These are phyloP conservation scores for Eupithecia abbreviata DNA, from an alignment of 2,888 invertebrate genomes.

Conservation along the genomic window DNA sequence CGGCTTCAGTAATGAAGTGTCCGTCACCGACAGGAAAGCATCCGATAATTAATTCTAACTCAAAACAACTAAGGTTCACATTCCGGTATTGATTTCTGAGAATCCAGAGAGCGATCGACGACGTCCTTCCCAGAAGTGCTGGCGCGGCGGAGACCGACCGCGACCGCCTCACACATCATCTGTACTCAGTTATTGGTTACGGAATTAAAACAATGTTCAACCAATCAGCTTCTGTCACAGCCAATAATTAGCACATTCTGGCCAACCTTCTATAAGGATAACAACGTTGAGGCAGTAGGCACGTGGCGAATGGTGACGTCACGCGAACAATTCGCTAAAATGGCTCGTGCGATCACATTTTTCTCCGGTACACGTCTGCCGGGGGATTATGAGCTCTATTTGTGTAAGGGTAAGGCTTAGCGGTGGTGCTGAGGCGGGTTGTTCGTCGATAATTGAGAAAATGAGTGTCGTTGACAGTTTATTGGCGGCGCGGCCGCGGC, in stretches of 20 bases:
- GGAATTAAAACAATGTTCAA: not conserved
- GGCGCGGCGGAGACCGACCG: not conserved
- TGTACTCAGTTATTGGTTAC: not conserved
- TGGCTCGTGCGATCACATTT: conserved; percentile 16
- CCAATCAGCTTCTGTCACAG: not conserved
- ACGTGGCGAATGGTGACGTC: conserved; percentile 12
- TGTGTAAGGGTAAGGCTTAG: not conserved
- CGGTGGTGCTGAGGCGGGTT: not conserved
- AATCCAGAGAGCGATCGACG: not conserved
- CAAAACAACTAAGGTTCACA: not conserved
- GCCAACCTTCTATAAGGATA: not conserved
- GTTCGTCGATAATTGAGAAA: conserved; percentile 42
- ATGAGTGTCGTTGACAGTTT: conserved; percentile 46
- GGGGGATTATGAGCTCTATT: conserved; percentile 23
- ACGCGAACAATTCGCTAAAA: conserved; percentile 22
- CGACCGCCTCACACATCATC: not conserved
- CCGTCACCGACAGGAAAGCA: not conserved
- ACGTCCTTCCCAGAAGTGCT: not conserved
- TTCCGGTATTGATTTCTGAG: not conserved
- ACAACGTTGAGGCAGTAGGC: not conserved
- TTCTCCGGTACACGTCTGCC: not conserved
- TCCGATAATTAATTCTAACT: not conserved
- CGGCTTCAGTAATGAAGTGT: not conserved
- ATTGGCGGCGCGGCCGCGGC: conserved; percentile 28
- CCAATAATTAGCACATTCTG: not conserved